Conservation (phyloP, 1,140 invertebrate genomes). For the Bombus balteatus region DNA sequence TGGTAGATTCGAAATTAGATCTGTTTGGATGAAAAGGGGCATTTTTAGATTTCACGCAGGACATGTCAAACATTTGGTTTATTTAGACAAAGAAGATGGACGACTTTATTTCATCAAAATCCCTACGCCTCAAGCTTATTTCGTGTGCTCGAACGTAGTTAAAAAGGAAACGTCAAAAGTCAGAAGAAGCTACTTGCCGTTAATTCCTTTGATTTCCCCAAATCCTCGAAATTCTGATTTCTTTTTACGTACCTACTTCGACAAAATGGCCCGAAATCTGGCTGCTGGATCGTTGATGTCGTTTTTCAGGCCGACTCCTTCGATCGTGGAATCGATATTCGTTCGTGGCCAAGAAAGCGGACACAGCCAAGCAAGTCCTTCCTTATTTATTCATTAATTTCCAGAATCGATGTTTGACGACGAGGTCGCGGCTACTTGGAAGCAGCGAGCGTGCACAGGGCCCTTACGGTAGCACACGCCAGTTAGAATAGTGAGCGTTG, state of each 20-base stretch:
- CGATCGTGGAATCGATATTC: conserved; percentile 19
- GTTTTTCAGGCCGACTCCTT: background rate
- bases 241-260: background rate
- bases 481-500: conserved; percentile 75
- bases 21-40: no score
- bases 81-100: no score
- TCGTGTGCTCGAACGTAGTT: background rate
- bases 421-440: conserved; percentile 44
- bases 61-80: no score
- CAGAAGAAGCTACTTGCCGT: background rate
- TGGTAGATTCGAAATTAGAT: no score
- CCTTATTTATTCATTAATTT: conserved; percentile 62
- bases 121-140: fast-evolving
- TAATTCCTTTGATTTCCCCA: background rate
- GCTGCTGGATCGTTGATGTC: background rate
- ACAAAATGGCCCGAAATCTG: conserved; percentile 25
- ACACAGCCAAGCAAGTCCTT: conserved; percentile 18
- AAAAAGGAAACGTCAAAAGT: background rate
- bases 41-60: no score
- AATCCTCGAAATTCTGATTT: background rate
- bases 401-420: conserved; percentile 55
- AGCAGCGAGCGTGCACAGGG: conserved; percentile 41
- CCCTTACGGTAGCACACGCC: conserved; percentile 66
- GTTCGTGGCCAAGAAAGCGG: background rate
- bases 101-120: no score